Conservation (phyloP, 2,888 invertebrate species). For the Microctonus brassicae region DNA sequence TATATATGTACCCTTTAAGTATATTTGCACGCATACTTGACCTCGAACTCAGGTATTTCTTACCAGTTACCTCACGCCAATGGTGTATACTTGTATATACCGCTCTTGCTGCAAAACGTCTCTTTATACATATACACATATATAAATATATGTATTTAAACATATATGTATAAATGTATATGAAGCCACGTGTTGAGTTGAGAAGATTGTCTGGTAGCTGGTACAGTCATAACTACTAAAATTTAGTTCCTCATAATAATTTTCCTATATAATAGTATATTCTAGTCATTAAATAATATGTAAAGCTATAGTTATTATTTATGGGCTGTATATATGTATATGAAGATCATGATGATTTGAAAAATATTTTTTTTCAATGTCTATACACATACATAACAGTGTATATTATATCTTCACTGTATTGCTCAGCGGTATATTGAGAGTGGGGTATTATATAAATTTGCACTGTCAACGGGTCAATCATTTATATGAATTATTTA, state of each 20-base stretch:
- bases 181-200: conserved; percentile 26
- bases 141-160: no score
- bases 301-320: neutral
- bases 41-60: conserved; percentile 4
- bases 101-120: neutral
- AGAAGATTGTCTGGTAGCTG: conserved; percentile 26
- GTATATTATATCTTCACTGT: no score
- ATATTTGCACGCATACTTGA: conserved; percentile 48
- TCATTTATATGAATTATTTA: no score
- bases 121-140: neutral
- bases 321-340: neutral
- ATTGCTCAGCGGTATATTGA: no score
- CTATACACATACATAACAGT: neutral
- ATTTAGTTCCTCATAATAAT: conserved; percentile 4
- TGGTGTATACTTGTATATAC: neutral
- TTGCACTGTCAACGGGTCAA: no score
- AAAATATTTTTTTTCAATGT: neutral
- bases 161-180: no score
- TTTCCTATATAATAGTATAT: neutral
- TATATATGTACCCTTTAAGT: conserved; percentile 39
- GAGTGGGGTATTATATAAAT: no score
- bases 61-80: neutral
- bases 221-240: neutral
- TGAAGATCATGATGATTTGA: no score
- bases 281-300: neutral